Evolutionary conservation across 2,797 vertebrate genomes (phyloP).

Genomic region (Coregonus ussuriensis): DNA sequence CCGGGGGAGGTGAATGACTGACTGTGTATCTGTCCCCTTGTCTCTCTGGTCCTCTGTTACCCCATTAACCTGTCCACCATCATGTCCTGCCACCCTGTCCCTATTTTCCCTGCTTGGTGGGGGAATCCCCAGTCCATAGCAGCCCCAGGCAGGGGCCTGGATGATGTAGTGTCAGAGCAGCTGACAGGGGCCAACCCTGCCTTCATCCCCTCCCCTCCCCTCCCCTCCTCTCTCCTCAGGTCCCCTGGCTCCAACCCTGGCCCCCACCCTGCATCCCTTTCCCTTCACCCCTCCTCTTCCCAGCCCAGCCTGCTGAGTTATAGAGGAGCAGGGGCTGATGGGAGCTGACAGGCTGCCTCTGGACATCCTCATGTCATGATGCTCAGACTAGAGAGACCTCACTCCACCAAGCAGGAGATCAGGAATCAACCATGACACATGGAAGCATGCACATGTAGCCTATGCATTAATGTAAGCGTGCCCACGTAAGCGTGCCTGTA

Average conservation of each 20-base stretch:
- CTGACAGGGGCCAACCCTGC: slow-evolving; percentile 32
- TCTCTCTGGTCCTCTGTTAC: slow-evolving; percentile 10
- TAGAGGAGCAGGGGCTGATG: slow-evolving; percentile 55
- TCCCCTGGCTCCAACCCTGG: slow-evolving; percentile 3
- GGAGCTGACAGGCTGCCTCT: slow-evolving; percentile 58
- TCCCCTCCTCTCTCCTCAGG: too few species aligned
- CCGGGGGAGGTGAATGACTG: slow-evolving; percentile 48
- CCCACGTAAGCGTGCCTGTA: too few species aligned
- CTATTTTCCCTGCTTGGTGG: background rate
- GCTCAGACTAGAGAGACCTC: slow-evolving; percentile 41
- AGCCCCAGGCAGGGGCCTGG: slow-evolving; percentile 16
- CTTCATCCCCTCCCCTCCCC: too few species aligned
- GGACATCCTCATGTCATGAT: slow-evolving; percentile 35
- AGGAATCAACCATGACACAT: too few species aligned
- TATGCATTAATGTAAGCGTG: slow-evolving; percentile 37
- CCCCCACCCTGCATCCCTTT: slow-evolving; percentile 28
- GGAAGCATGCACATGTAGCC: too few species aligned
- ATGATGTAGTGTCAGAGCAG: slow-evolving; percentile 18
- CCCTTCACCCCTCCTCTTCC: slow-evolving; percentile 29
- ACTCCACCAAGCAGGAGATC: slow-evolving; percentile 42
- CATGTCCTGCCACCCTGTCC: slow-evolving; percentile 31
- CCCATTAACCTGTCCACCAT: slow-evolving; percentile 40
- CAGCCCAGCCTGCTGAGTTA: slow-evolving; percentile 58
- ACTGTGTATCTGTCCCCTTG: background rate
- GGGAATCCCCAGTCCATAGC: slow-evolving; percentile 23